Evolutionary conservation across 2,113 vertebrate species (phyloP), one percentile per base, ranked within the genome.

Genomic region (Chloropsis cyanopogon): DNA sequence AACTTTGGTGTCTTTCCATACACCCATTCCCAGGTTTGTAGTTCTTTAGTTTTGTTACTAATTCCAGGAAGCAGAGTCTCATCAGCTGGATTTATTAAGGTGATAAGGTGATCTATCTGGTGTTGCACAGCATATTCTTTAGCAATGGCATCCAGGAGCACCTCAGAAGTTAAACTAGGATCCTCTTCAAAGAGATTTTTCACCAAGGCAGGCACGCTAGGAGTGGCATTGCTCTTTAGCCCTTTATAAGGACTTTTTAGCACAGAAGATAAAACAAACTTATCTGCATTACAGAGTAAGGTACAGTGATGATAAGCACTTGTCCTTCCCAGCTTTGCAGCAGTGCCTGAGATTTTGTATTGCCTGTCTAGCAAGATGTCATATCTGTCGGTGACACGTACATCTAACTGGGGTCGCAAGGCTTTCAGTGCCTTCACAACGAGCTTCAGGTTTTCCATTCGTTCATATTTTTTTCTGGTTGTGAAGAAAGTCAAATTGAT

Each of bases 401-500:
- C 97, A 9, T 99, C 98, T 76, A 99, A 95, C 15, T 81, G 69
- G 2, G 99, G 99, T 4, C 97, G 66, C 28, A 99, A 70, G 10
- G 96, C 47, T 85, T 97, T 98, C 86, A 99, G 96, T 12, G 98
- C 98, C 28, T 97, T 97, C 4, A 98, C 98, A 68, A 99, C 53
- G 10, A 99, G 96, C 52, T 97, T 97, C 61, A 99, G 97, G 95
- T 99, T 99, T 95, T 98, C 97, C 95, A 97, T 97, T 33, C 99
- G 97, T 93, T 99, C 97, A 1, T 99, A 99, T 28, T 96, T 98
- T 82, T 98, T 98, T 95, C 97, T 99, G n/a, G 97, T 98, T 57
- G 98, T 97, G 91, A 99, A 99, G 97, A 99, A 99, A 61, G 99
- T 99, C 94, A 99, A 69, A 94, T 99, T 99, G 87, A 99, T 98